Evolutionary conservation across 2,797 vertebrate genomes (phyloP).

Genomic region (Sciurus vulgaris): DNA sequence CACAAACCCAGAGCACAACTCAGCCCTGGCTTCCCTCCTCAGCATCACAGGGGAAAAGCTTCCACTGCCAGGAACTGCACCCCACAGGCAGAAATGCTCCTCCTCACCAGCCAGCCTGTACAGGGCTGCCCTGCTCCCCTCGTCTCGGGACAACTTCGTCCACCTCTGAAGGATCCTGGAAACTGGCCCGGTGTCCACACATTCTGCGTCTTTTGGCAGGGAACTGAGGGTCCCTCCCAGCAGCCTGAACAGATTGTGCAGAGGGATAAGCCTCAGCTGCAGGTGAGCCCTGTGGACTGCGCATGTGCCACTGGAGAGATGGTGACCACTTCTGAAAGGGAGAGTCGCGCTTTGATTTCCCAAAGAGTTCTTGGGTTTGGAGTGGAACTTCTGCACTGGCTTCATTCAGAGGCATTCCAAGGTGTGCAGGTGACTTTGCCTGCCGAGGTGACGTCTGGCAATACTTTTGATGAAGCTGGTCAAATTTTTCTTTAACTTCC

Average conservation of each 20-base stretch:
- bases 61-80: neutral
- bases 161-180: neutral
- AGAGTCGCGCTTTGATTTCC: neutral
- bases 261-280: fast-evolving
- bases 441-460: neutral
- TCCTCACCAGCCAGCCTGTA: neutral
- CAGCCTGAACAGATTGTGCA: fast-evolving
- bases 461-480: conserved; percentile 64
- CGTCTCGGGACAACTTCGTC: fast-evolving
- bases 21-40: neutral
- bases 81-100: neutral
- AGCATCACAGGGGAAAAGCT: no score
- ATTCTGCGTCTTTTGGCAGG: conserved; percentile 47
- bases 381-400: fast-evolving
- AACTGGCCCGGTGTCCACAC: fast-evolving
- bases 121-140: fast-evolving
- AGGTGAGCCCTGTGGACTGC: fast-evolving
- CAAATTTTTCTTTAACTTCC: conserved; percentile 72
- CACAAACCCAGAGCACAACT: neutral
- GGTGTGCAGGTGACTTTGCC: fast-evolving
- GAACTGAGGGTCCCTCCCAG: fast-evolving
- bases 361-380: neutral
- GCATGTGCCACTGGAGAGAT: fast-evolving
- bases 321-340: neutral
- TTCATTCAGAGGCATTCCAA: no score